These are phyloP conservation scores for Drosophila falleni DNA, from an alignment of 2,888 invertebrate genomes.

Conservation along the genomic window DNA sequence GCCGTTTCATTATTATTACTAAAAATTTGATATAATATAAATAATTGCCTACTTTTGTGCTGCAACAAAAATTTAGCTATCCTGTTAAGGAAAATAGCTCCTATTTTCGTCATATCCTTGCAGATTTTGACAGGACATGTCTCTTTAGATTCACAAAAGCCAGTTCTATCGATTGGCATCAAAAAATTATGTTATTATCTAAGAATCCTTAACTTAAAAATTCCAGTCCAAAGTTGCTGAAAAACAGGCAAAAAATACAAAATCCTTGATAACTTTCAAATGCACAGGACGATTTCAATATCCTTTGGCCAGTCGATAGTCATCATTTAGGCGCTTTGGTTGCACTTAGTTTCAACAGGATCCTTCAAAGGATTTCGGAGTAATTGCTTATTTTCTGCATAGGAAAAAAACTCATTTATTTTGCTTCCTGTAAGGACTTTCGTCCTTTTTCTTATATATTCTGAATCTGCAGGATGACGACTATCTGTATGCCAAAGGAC, in stretches of 20 bases:
- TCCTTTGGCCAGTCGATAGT: conserved; percentile 3
- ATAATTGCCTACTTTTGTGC: conserved; percentile 10
- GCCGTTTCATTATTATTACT: not conserved
- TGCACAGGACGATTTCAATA: not conserved
- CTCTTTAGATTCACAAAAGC: too few species aligned
- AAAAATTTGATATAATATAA: not conserved
- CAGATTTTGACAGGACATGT: not conserved
- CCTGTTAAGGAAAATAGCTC: not conserved
- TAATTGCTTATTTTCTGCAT: too few species aligned
- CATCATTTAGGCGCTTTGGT: not conserved
- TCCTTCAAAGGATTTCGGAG: too few species aligned
- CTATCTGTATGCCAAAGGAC: not conserved
- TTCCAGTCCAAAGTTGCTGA: not conserved
- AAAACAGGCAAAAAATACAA: not conserved
- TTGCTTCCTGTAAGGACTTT: too few species aligned
- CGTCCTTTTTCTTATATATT: too few species aligned
- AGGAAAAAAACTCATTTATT: too few species aligned
- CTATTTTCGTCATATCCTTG: not conserved
- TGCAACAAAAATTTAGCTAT: not conserved
- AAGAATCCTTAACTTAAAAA: not conserved
- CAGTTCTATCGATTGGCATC: not conserved
- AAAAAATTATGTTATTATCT: not conserved
- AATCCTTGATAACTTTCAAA: not conserved
- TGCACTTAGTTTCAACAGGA: not conserved
- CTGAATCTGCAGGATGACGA: not conserved